These are phyloP conservation scores for Drosophila affinis DNA, from an alignment of 2,888 invertebrate species.

Conservation along the genomic window DNA sequence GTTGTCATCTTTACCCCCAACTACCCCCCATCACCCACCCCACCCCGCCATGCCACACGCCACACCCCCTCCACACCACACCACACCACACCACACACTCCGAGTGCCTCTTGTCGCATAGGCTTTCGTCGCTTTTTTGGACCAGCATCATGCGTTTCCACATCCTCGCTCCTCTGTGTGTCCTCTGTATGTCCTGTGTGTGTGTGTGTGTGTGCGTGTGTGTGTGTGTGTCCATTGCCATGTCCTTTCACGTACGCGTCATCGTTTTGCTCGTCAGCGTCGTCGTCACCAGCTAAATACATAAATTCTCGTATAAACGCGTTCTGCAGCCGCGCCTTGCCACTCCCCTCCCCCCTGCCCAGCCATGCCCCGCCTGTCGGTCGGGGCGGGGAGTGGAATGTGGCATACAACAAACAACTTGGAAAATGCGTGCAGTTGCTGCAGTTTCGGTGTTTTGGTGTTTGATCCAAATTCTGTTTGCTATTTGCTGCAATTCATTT, in stretches of 20 bases:
- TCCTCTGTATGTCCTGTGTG: slow-evolving; percentile 1
- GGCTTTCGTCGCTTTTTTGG: slow-evolving; percentile 71
- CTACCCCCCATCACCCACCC: no score
- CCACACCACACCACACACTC: no score
- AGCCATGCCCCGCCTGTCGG: no score
- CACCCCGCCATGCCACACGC: not conserved
- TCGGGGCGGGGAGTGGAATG: not conserved
- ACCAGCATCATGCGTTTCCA: slow-evolving; percentile 38
- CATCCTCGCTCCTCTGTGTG: slow-evolving; percentile 19
- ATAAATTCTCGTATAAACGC: slow-evolving; percentile 80
- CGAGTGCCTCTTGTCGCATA: slow-evolving; percentile 57
- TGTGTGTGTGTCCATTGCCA: not conserved
- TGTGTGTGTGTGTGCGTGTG: not conserved
- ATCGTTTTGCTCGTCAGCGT: slow-evolving; percentile 73
- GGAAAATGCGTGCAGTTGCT: slow-evolving; percentile 35
- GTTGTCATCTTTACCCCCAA: slow-evolving; percentile 57
- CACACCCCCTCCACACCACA: not conserved
- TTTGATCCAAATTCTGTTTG: slow-evolving; percentile 35
- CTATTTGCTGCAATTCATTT: slow-evolving; percentile 38
- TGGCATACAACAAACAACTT: slow-evolving; percentile 38
- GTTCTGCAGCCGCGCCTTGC: slow-evolving; percentile 48
- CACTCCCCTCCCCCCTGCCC: not conserved
- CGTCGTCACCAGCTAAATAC: slow-evolving; percentile 76
- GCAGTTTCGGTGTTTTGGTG: slow-evolving; percentile 5
- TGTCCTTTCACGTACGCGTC: slow-evolving; percentile 61